Evolutionary conservation across 2,888 invertebrate genomes (phyloP), one percentile per base, ranked within the genome.

Genomic region (Thelaira solivaga): DNA sequence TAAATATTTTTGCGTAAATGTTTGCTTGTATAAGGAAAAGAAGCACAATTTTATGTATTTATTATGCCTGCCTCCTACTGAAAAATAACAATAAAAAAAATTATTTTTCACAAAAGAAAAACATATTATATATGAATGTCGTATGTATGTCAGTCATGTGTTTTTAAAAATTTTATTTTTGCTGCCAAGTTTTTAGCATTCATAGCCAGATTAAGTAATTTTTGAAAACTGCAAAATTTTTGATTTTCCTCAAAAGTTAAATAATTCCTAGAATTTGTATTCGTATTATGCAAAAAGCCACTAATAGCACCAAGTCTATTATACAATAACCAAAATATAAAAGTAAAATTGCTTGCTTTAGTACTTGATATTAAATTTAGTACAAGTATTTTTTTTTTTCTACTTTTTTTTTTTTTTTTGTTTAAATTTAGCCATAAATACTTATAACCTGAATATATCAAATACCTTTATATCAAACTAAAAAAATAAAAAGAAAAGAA

Each of bases 381-480:
- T 67, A 71, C 61, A 65, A 71, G 34, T 8, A 53, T 47, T 67
- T 69, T 43, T 31, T 43, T 29, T n/a, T n/a, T n/a, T n/a, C n/a
- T n/a, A n/a, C n/a, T n/a, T n/a, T n/a, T 47, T 67, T 69, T 43
- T 31, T 43, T 29, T 22, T 7, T 22, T 16, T 1, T 7, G 24
- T 11, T 67, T 76, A 76, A 76, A 76, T 55, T 76, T 76, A 76
- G 61, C 20, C 29, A 62, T 24, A 36, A 53, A 65, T 59, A 65
- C 34, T 39, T 45, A n/a, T 55, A 64, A 77, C 72, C 77, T 73
- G 68, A 73, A 73, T 77, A 67, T 61, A 61, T 72, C 43, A 76
- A 72, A 77, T 73, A 77, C 72, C 67, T 77, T 62, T 49, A 39
- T 10, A 31, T 34, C 39, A 47, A 41, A 39, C 10, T 22, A 8